Evolutionary conservation across 2,888 invertebrate genomes (phyloP), one percentile per base, ranked within the genome.

Genomic region (Troilus luridus): DNA sequence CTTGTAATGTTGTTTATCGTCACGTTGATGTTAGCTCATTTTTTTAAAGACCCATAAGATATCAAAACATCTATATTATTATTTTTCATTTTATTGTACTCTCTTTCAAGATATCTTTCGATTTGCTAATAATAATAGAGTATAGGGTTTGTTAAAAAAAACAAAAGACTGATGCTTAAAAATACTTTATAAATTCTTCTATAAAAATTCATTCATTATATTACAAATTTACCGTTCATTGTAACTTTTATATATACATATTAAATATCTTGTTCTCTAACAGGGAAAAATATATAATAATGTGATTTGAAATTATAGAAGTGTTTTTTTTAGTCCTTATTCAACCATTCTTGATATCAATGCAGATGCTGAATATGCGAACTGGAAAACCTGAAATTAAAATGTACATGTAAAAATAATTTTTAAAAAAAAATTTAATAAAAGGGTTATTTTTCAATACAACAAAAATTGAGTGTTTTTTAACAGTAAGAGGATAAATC

Each of bases 301-400:
- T 10, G 5, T 64, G n/a, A 24, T n/a, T 21, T 64, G 24, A 64
- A 24, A 11, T 21, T 9, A 24, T n/a, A n/a, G 1, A 67, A 3
- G 27, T 67, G 24, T 24, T 67, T n/a, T 24, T 64, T 10, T 67
- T 24, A 27, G n/a, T 85, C 19, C 8, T n/a, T 58, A 85, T 85
- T 85, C 85, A 12, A 85, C n/a, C 85, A 85, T 85, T 85, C 85
- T 85, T 58, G 85, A 85, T 9, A 85, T 54, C 85, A 85, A 56
- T n/a, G 85, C 85, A 56, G 85, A 85, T n/a, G 56, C 56, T 85
- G 85, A 56, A 14, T 85, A 85, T 9, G 85, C 56, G 9, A 85
- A 85, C 56, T 85, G 85, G 21, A 85, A 56, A n/a, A 85, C n/a
- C 85, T 85, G 56, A 85, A 85, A 85, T 85, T 12, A 56, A 56